Evolutionary conservation across 2,888 invertebrate species (phyloP).

Genomic region (Melanophora roralis): DNA sequence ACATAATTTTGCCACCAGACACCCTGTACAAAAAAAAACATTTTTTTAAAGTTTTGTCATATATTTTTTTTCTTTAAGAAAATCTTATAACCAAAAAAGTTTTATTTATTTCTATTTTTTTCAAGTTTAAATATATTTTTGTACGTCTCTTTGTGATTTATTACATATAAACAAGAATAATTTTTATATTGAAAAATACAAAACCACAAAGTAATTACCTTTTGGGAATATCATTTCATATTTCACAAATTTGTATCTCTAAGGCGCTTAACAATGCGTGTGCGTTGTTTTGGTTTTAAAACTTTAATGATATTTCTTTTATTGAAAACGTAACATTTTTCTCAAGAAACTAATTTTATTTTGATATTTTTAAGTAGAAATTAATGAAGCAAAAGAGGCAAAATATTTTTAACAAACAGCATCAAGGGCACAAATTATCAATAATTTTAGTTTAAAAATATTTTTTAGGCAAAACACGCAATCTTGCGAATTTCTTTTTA

Average conservation of each 20-base stretch:
- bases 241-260: constrained; percentile 57
- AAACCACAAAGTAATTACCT: constrained; percentile 59
- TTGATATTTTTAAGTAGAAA: constrained; percentile 40
- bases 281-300: background rate
- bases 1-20: too few species aligned
- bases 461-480: constrained; percentile 15
- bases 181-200: background rate
- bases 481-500: background rate
- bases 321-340: constrained; percentile 43
- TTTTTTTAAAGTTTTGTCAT: too few species aligned
- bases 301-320: background rate
- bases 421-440: constrained; percentile 2
- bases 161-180: background rate
- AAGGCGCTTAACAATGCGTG: constrained; percentile 55
- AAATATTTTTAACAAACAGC: background rate
- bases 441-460: background rate
- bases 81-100: too few species aligned
- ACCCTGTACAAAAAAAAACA: too few species aligned
- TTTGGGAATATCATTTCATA: constrained; percentile 56
- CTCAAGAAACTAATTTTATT: constrained; percentile 46
- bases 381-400: constrained; percentile 10
- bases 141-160: background rate
- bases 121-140: constrained; percentile 33
- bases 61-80: too few species aligned
- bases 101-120: too few species aligned